Evolutionary conservation across 2,888 invertebrate species (phyloP).

Genomic region (Aleiodes testaceus): DNA sequence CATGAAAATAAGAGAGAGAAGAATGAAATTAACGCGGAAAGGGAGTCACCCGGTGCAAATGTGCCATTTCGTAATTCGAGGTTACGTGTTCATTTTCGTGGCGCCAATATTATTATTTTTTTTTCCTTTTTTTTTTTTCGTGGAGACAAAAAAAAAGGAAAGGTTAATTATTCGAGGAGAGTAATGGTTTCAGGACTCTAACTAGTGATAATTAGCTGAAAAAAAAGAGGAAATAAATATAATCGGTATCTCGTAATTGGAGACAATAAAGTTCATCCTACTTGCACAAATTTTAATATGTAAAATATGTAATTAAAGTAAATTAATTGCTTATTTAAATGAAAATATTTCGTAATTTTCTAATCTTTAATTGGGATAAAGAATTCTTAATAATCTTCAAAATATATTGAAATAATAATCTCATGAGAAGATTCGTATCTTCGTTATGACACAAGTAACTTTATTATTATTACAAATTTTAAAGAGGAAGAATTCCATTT

Average conservation of each 20-base stretch:
- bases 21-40: conserved; percentile 29
- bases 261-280: conserved; percentile 16
- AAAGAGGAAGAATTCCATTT: conserved; percentile 3
- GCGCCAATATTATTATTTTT: conserved; percentile 23
- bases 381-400: neutral
- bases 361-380: neutral
- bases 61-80: conserved; percentile 38
- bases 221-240: neutral
- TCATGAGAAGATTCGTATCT: neutral
- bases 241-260: conserved; percentile 1
- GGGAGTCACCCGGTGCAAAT: conserved; percentile 6
- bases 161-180: neutral
- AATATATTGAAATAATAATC: conserved; percentile 10
- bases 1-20: conserved; percentile 18
- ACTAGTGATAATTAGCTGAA: conserved; percentile 14
- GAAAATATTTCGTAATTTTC: neutral
- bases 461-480: neutral
- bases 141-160: neutral
- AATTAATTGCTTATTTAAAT: conserved; percentile 7
- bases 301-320: conserved; percentile 16
- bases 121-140: conserved; percentile 7
- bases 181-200: conserved; percentile 14
- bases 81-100: conserved; percentile 43
- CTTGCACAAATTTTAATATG: conserved; percentile 6
- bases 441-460: conserved; percentile 4